Evolutionary conservation across 2,797 vertebrate genomes (phyloP).

Genomic region (Molossus alvarezi): DNA sequence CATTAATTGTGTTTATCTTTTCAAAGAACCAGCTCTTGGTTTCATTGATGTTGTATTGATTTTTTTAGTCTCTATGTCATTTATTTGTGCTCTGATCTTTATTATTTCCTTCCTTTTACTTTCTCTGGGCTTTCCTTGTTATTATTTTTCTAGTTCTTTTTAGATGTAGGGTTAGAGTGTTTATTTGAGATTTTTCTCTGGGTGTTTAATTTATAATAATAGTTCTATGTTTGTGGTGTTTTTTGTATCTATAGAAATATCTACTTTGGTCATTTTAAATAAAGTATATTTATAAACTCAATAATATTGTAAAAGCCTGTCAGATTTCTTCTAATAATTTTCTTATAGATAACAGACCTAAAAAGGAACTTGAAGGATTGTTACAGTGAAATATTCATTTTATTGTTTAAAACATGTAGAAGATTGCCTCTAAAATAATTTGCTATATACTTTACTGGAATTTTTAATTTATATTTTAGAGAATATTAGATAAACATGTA

Average conservation of each 20-base stretch:
- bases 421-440: conserved; percentile 52
- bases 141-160: background rate
- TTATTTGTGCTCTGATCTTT: background rate
- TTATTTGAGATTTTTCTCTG: background rate
- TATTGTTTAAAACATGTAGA: conserved; percentile 29
- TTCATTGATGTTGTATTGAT: no score
- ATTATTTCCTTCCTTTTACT: background rate
- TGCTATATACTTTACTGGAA: background rate
- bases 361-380: conserved; percentile 56
- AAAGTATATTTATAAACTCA: background rate
- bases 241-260: background rate
- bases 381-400: background rate
- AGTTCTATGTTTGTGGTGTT: conserved; percentile 19
- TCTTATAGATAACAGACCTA: background rate
- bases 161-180: background rate
- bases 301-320: conserved; percentile 35
- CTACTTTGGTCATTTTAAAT: conserved; percentile 57
- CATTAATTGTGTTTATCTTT: no score
- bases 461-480: conserved; percentile 68
- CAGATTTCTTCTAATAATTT: conserved; percentile 40
- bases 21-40: no score
- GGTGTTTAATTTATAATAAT: background rate
- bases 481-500: conserved; percentile 21
- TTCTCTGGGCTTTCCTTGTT: background rate
- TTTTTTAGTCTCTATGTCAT: background rate